A percentile compares a stretch with the other conserved stretches of the same genome.
Evolutionary conservation across 2,113 vertebrate species (phyloP).

Genomic region (Numenius arquata): DNA sequence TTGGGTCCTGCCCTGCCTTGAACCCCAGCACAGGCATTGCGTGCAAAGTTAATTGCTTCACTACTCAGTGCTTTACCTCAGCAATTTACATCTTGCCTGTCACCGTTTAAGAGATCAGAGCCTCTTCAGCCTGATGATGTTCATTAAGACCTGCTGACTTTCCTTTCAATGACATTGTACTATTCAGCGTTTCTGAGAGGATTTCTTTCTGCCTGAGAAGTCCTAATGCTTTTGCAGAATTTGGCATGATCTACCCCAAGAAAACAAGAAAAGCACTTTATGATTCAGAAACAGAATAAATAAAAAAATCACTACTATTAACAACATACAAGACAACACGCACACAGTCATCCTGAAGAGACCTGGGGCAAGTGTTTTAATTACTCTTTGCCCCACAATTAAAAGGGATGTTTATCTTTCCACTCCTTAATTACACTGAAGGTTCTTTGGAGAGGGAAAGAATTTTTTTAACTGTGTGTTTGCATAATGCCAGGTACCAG

Average conservation of each 20-base stretch:
- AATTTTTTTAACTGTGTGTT: not conserved
- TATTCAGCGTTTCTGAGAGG: not conserved
- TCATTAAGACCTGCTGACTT: slow-evolving; percentile 21
- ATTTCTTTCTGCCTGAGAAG: not conserved
- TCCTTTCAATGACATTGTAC: not conserved
- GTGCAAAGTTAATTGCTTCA: not conserved
- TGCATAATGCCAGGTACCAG: not conserved
- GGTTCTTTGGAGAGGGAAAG: not conserved
- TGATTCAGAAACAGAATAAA: not conserved
- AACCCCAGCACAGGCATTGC: not conserved
- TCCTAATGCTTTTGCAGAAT: not conserved
- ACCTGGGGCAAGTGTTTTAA: not conserved
- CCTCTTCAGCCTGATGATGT: not conserved
- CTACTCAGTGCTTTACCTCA: not conserved
- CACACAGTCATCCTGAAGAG: not conserved
- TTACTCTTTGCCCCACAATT: not conserved
- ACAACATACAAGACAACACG: not conserved
- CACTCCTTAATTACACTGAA: not conserved
- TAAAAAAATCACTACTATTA: not conserved
- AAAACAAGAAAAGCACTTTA: not conserved
- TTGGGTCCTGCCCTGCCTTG: not conserved
- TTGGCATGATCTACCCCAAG: not conserved
- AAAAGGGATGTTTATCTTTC: not conserved
- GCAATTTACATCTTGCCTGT: not conserved
- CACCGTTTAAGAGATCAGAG: not conserved